Conservation (phyloP, 2,797 vertebrate genomes). For the Prunella strophiata region DNA sequence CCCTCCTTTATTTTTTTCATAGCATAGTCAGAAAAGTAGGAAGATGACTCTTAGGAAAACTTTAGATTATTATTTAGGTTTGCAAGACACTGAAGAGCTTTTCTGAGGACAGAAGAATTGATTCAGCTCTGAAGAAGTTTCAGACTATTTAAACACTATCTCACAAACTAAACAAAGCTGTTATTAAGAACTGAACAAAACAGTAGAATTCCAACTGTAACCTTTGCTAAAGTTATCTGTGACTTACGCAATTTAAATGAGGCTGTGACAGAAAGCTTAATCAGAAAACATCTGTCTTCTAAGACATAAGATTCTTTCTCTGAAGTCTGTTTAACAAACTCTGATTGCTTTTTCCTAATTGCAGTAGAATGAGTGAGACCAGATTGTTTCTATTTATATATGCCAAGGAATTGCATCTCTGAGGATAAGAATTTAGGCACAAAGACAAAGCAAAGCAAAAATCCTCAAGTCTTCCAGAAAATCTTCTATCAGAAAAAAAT, state of each 20-base stretch:
- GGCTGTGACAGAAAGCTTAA: neutral
- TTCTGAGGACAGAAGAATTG: neutral
- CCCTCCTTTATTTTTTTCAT: neutral
- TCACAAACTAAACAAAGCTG: neutral
- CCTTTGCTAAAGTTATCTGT: slow-evolving; percentile 6
- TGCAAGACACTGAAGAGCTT: neutral
- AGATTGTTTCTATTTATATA: slow-evolving; percentile 63
- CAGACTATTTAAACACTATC: neutral
- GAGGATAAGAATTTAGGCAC: slow-evolving; percentile 20
- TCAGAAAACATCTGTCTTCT: slow-evolving; percentile 58
- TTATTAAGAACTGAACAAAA: neutral
- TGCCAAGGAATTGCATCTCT: slow-evolving; percentile 5
- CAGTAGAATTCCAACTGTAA: neutral
- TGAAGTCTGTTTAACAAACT: slow-evolving; percentile 51
- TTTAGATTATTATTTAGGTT: neutral
- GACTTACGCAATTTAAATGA: slow-evolving; percentile 16
- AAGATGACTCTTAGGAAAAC: neutral
- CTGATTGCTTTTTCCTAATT: slow-evolving; percentile 58
- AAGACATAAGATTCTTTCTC: neutral
- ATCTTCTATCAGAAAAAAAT: neutral
- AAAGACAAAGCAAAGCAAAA: slow-evolving; percentile 1
- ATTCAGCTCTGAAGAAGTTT: neutral
- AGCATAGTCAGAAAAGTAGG: neutral
- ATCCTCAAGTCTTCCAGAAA: slow-evolving; percentile 9
- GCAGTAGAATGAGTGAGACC: neutral